Conservation (phyloP, 1,140 invertebrate species). For the Bilobella aurantiaca region DNA sequence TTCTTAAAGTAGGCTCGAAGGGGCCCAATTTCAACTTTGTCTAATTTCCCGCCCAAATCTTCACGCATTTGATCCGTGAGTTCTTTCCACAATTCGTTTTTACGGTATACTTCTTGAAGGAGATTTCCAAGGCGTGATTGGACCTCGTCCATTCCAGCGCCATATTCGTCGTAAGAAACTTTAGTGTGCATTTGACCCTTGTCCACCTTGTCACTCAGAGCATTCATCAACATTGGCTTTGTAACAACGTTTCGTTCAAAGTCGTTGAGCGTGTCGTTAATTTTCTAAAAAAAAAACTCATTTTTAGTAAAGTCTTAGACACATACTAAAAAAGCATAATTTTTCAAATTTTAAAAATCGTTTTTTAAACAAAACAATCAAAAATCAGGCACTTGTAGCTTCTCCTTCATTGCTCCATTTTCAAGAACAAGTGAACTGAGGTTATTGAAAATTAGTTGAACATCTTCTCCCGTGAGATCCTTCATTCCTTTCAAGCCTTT, state of each 20-base stretch:
- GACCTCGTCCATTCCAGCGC: slow-evolving; percentile 53
- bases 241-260: slow-evolving; percentile 46
- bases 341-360: background rate
- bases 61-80: slow-evolving; percentile 54
- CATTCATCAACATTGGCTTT: slow-evolving; percentile 54
- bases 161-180: slow-evolving; percentile 58
- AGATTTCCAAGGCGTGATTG: slow-evolving; percentile 51
- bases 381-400: slow-evolving; percentile 14
- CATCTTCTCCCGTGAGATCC: slow-evolving; percentile 12
- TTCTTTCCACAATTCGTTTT: slow-evolving; percentile 52
- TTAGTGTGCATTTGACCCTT: slow-evolving; percentile 52
- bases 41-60: slow-evolving; percentile 54
- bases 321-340: background rate
- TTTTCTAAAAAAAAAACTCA: slow-evolving; percentile 10
- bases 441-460: slow-evolving; percentile 24
- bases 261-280: slow-evolving; percentile 11
- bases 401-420: slow-evolving; percentile 6
- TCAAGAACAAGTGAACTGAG: slow-evolving; percentile 20
- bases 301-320: background rate
- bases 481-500: background rate
- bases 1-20: slow-evolving; percentile 54
- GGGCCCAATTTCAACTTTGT: slow-evolving; percentile 54
- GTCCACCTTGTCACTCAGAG: slow-evolving; percentile 60
- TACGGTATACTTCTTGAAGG: slow-evolving; percentile 48
- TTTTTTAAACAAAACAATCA: background rate